These are phyloP conservation scores for Hydropsyche tenuis DNA, from an alignment of 1,140 invertebrate species.

Conservation along the genomic window DNA sequence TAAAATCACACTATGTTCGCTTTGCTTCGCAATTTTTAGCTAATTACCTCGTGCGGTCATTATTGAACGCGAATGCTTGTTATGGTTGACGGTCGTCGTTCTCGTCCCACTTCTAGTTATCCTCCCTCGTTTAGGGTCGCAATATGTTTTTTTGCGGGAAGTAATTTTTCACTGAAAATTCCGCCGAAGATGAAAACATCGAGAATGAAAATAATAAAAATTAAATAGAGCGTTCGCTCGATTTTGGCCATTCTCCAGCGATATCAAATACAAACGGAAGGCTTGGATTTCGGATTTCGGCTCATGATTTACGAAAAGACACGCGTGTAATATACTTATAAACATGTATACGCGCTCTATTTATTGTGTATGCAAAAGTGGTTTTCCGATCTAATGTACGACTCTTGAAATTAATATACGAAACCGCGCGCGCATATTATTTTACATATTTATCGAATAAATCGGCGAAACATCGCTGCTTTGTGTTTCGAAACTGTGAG, in stretches of 20 bases:
- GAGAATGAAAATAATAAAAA: conserved; percentile 20
- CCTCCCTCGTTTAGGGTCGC: neutral
- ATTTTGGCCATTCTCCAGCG: neutral
- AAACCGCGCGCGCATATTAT: no score
- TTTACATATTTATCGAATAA: no score
- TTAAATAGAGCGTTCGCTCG: conserved; percentile 15
- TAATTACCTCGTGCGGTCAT: no score
- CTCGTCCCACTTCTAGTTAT: neutral
- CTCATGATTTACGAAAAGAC: no score
- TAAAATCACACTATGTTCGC: neutral
- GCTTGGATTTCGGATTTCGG: no score
- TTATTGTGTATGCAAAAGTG: neutral
- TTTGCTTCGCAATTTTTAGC: neutral
- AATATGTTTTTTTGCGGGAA: conserved; percentile 30
- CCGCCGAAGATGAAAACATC: conserved; percentile 4
- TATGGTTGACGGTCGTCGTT: neutral
- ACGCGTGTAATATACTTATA: no score
- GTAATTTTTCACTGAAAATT: conserved; percentile 27
- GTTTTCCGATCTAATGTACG: neutral
- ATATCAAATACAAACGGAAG: neutral
- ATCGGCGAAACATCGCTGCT: no score
- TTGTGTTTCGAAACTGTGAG: no score
- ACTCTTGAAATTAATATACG: neutral
- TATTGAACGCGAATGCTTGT: neutral
- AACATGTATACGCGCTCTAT: no score